Conservation (phyloP, 2,113 vertebrate species). For the Gymnorhina tibicen region DNA sequence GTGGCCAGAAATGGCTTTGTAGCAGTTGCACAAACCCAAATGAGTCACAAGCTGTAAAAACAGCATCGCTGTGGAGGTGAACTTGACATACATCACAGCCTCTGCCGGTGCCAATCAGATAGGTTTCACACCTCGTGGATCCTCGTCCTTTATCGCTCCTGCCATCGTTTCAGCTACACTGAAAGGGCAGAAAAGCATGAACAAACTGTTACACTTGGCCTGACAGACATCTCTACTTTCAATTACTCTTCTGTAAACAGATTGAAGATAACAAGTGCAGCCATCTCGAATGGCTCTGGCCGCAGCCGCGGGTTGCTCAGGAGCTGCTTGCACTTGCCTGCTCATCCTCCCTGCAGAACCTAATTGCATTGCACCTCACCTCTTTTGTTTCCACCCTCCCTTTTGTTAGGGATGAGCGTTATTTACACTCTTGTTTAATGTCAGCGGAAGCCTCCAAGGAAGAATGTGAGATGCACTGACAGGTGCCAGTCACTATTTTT, state of each 20-base stretch:
- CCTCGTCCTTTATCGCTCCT: background rate
- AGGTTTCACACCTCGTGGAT: background rate
- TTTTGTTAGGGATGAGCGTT: background rate
- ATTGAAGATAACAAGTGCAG: slow-evolving; percentile 62
- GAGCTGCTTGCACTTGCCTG: background rate
- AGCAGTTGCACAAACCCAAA: background rate
- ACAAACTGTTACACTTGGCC: slow-evolving; percentile 61
- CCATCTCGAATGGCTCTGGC: background rate
- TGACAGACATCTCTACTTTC: slow-evolving; percentile 70
- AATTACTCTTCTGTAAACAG: slow-evolving; percentile 68
- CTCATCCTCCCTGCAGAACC: background rate
- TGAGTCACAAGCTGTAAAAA: background rate
- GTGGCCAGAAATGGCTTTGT: background rate
- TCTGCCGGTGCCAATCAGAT: slow-evolving; percentile 28
- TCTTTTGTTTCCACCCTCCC: background rate
- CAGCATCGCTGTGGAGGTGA: background rate
- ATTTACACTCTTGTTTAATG: background rate
- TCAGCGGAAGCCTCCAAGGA: background rate
- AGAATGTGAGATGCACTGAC: background rate
- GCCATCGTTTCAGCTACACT: background rate
- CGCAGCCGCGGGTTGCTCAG: background rate
- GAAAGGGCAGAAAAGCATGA: slow-evolving; percentile 65
- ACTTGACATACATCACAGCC: background rate
- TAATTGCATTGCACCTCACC: background rate
- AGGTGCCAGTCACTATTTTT: background rate